phyloP scores from a whole-genome alignment of 1,140 invertebrate species.

The Lasaia peninsularis region DNA sequence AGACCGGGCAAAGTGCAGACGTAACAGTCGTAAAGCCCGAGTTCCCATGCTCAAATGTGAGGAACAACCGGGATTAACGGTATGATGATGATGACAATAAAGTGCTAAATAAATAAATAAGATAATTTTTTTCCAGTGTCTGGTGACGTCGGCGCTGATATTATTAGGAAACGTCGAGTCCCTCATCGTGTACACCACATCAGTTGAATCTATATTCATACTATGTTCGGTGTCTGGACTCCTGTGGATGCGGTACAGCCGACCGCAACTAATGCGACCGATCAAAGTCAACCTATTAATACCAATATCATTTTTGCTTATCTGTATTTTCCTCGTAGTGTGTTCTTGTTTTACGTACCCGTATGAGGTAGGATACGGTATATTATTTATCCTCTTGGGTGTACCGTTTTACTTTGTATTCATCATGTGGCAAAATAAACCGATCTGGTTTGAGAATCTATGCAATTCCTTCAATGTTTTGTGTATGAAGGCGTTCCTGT shows the following conservation, averaged over 20 bases:
- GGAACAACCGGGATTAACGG: too few species aligned
- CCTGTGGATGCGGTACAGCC: conserved; percentile 89
- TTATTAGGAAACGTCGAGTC: conserved; percentile 91
- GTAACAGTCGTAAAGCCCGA: too few species aligned
- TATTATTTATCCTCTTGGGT: conserved; percentile 86
- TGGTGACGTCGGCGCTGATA: conserved; percentile 89
- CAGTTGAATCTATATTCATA: conserved; percentile 96
- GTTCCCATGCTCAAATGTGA: too few species aligned
- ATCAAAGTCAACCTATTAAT: conserved; percentile 86
- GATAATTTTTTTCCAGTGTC: conserved; percentile 79
- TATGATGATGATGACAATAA: too few species aligned
- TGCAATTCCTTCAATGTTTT: conserved; percentile 81
- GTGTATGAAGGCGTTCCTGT: conserved; percentile 87
- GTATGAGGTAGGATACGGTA: conserved; percentile 89
- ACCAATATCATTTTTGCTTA: conserved; percentile 90
- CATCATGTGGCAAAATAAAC: conserved; percentile 89
- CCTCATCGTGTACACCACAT: conserved; percentile 95
- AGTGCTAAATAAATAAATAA: too few species aligned
- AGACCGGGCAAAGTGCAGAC: too few species aligned
- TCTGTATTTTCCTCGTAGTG: conserved; percentile 91
- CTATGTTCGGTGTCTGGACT: conserved; percentile 91
- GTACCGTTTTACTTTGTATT: conserved; percentile 94
- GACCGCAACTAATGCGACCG: conserved; percentile 85
- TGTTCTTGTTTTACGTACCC: conserved; percentile 87
- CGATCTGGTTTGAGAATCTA: conserved; percentile 74